Percentiles rank a stretch among this genome's conserved stretches.
These are phyloP conservation scores for Timema cristinae DNA, from an alignment of 2,888 invertebrate species.

Conservation along the genomic window DNA sequence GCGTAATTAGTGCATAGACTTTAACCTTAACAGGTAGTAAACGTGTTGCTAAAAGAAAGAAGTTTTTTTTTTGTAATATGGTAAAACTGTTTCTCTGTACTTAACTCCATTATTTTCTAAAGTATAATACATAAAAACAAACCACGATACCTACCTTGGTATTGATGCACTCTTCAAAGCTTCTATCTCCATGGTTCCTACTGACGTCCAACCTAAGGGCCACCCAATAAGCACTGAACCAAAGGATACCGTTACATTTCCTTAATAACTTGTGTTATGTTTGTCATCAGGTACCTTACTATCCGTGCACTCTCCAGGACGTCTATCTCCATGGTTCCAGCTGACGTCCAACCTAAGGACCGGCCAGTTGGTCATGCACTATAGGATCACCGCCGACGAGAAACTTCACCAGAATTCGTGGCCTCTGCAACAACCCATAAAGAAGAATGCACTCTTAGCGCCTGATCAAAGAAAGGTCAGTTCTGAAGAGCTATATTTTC, in stretches of 20 bases:
- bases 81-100: too few species aligned
- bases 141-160: conserved; percentile 38
- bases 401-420: conserved; percentile 46
- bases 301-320: conserved; percentile 46
- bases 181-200: conserved; percentile 46
- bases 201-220: conserved; percentile 44
- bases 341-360: conserved; percentile 44
- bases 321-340: conserved; percentile 46
- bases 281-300: conserved; percentile 41
- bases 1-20: too few species aligned
- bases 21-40: too few species aligned
- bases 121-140: too few species aligned
- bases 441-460: too few species aligned
- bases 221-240: conserved; percentile 44
- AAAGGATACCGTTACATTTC: conserved; percentile 35
- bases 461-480: too few species aligned
- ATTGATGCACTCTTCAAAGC: conserved; percentile 46
- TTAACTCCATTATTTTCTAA: too few species aligned
- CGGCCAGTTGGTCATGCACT: conserved; percentile 44
- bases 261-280: not conserved
- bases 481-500: too few species aligned
- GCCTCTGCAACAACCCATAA: conserved; percentile 41
- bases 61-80: too few species aligned
- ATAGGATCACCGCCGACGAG: conserved; percentile 40
- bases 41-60: too few species aligned